Conservation (phyloP, 1,140 invertebrate genomes). For the Lasioglossum baleicum region DNA sequence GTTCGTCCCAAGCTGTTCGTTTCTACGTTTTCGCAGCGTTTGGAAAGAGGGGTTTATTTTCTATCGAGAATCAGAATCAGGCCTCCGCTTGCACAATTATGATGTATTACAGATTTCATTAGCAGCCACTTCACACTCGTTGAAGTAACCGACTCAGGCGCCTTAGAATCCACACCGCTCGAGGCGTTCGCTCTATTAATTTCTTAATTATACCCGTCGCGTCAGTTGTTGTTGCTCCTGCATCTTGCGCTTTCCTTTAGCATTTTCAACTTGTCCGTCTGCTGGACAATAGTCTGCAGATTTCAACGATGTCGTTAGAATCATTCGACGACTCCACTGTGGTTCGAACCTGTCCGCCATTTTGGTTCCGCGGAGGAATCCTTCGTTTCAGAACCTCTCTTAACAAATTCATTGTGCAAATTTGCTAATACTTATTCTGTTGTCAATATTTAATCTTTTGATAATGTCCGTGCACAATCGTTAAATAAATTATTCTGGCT, state of each 20-base stretch:
- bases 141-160: background rate
- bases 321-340: no score
- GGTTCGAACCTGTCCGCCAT: background rate
- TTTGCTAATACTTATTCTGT: no score
- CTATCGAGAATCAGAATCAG: background rate
- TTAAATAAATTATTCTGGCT: no score
- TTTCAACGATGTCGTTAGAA: no score
- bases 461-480: no score
- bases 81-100: background rate
- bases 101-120: slow-evolving; percentile 6
- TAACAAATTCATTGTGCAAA: no score
- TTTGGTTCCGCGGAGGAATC: background rate
- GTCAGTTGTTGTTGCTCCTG: background rate
- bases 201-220: background rate
- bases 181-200: background rate
- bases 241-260: background rate
- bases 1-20: background rate
- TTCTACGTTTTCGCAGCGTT: background rate
- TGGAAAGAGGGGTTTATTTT: no score
- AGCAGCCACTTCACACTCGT: background rate
- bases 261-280: background rate
- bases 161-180: background rate
- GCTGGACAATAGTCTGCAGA: no score
- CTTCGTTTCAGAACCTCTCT: no score
- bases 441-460: no score